Conservation (phyloP, 1,140 invertebrate genomes). For the Cyrtorhinus lividipennis region DNA sequence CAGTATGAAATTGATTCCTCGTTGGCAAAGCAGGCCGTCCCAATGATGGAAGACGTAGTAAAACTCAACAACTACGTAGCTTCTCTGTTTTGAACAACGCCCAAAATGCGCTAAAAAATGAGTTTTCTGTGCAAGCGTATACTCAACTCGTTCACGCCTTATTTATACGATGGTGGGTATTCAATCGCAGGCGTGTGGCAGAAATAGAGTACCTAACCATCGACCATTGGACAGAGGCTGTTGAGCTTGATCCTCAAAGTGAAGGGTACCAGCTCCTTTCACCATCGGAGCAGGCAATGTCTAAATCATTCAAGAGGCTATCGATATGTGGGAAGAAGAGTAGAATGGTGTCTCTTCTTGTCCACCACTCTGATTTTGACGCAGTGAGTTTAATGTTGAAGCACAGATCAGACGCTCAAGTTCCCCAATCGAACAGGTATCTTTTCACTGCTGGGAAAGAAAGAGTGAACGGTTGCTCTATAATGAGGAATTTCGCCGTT, state of each 20-base stretch:
- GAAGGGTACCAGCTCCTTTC: not conserved
- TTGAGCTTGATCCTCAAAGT: not conserved
- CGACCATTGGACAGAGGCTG: not conserved
- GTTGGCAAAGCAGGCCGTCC: not conserved
- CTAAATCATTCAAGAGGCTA: not conserved
- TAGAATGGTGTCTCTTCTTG: not conserved
- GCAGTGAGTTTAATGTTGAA: not conserved
- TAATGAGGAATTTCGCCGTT: constrained; percentile 1
- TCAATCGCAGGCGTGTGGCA: not conserved
- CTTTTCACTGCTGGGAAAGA: not conserved
- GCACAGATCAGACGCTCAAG: not conserved
- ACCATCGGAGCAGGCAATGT: not conserved
- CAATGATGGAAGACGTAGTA: not conserved
- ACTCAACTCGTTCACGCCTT: not conserved
- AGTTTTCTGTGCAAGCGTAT: not conserved
- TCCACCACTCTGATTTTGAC: not conserved
- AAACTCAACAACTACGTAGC: not conserved
- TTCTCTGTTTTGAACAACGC: not conserved
- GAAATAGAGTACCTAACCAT: not conserved
- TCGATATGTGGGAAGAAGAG: not conserved
- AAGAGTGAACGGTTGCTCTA: not conserved
- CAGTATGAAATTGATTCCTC: not conserved
- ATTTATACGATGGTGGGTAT: not conserved
- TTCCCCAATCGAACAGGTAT: not conserved
- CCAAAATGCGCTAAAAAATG: not conserved